phyloP scores from a whole-genome alignment of 1,140 invertebrate genomes.

The Aphis craccivora region DNA sequence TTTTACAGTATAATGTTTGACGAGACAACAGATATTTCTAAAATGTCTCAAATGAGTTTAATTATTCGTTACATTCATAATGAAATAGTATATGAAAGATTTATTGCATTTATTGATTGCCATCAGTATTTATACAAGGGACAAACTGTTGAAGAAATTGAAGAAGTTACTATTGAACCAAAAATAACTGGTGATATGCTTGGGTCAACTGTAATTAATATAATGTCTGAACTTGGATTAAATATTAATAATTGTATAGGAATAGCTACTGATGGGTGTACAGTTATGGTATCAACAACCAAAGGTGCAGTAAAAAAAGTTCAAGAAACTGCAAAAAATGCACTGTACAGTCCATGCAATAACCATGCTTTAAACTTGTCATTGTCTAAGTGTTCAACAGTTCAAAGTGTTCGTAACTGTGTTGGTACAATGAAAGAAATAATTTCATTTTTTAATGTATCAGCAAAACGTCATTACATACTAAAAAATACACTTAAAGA shows the following conservation, averaged over 20 bases:
- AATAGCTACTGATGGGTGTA: background rate
- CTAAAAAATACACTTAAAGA: background rate
- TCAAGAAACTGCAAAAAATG: background rate
- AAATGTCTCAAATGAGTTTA: constrained; percentile 6
- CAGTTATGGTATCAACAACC: background rate
- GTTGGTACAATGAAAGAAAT: background rate
- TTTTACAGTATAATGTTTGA: background rate
- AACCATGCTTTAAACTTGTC: background rate
- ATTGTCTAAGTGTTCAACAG: background rate
- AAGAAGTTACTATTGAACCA: background rate
- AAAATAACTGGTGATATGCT: background rate
- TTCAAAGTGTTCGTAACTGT: background rate
- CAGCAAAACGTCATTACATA: background rate
- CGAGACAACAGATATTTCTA: background rate
- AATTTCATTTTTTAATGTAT: background rate
- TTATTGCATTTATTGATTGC: background rate
- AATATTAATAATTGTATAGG: constrained; percentile 13
- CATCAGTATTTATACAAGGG: background rate
- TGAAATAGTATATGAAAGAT: background rate
- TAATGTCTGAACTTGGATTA: background rate
- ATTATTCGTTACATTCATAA: background rate
- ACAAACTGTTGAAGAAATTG: background rate
- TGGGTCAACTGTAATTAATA: background rate
- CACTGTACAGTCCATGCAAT: background rate
- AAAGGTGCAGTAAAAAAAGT: background rate